Conservation (phyloP, 2,797 vertebrate genomes). For the Lepidocolaptes lacrymiger region DNA sequence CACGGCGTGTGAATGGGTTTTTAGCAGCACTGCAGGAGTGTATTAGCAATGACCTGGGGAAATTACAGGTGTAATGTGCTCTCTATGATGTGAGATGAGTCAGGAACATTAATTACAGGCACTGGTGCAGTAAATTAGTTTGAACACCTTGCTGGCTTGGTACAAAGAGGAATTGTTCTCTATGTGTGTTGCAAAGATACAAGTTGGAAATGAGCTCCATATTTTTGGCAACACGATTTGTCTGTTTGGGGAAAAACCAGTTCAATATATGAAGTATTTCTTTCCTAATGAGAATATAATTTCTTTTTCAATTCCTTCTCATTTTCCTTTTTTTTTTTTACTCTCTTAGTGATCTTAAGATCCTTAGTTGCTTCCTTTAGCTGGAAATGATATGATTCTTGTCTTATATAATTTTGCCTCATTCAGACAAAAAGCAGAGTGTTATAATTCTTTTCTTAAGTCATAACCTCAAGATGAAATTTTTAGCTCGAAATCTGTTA, state of each 20-base stretch:
- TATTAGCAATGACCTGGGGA: constrained; percentile 32
- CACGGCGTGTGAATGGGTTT: neutral
- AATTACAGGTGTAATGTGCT: constrained; percentile 53
- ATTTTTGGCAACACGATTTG: neutral
- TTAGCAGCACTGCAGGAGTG: neutral
- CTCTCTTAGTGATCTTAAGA: neutral
- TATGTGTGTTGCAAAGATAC: neutral
- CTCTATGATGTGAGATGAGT: constrained; percentile 31
- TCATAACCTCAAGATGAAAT: neutral
- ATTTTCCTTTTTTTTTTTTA: neutral
- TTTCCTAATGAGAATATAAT: neutral
- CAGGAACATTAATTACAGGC: constrained; percentile 63
- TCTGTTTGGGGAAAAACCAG: neutral
- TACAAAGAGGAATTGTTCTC: constrained; percentile 52
- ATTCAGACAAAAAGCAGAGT: neutral
- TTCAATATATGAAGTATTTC: neutral
- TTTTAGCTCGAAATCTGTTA: neutral
- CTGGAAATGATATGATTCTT: neutral
- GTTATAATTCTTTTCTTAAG: neutral
- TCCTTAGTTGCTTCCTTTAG: neutral
- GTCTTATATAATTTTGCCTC: neutral
- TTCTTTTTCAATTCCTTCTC: neutral
- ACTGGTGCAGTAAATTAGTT: constrained; percentile 67
- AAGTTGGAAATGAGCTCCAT: neutral
- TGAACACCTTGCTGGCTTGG: constrained; percentile 54